A percentile compares a stretch with the other conserved stretches of the same genome.
Evolutionary conservation across 2,888 invertebrate species (phyloP).

Genomic region (Gastracanthus pulcherrimus): DNA sequence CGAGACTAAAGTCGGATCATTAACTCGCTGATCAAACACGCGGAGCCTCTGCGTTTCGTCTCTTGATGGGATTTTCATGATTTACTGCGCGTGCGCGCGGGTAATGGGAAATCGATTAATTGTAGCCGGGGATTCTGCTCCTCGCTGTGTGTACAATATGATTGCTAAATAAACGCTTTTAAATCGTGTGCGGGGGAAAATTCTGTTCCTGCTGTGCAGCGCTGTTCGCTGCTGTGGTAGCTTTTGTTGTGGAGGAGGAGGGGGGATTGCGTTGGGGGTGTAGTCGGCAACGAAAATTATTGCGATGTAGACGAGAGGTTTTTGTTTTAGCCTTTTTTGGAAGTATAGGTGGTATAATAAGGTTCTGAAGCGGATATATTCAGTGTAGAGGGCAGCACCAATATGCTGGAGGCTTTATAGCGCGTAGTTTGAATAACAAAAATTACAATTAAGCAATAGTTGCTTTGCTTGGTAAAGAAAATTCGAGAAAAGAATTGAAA

Average conservation of each 20-base stretch:
- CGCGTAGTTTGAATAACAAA: no score
- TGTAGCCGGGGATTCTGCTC: neutral
- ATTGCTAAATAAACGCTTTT: constrained; percentile 46
- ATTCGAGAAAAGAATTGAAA: no score
- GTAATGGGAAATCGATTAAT: constrained; percentile 54
- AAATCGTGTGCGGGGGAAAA: constrained; percentile 40
- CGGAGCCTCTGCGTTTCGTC: constrained; percentile 41
- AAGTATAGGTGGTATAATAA: neutral
- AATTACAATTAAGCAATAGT: no score
- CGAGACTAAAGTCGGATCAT: constrained; percentile 52
- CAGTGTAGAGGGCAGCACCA: no score
- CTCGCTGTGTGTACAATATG: constrained; percentile 30
- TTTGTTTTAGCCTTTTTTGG: neutral
- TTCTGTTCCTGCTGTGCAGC: neutral
- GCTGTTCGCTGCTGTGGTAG: neutral
- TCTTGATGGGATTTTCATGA: constrained; percentile 57
- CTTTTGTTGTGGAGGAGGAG: neutral
- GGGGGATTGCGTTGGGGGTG: neutral
- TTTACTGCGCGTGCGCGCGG: constrained; percentile 26
- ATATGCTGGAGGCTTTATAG: no score
- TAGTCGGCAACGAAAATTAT: neutral
- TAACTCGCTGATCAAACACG: constrained; percentile 53
- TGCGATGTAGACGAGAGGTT: neutral
- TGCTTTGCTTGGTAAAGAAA: no score
- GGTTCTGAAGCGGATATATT: no score